Conservation (phyloP, 2,888 invertebrate species). For the Lapara coniferarum region DNA sequence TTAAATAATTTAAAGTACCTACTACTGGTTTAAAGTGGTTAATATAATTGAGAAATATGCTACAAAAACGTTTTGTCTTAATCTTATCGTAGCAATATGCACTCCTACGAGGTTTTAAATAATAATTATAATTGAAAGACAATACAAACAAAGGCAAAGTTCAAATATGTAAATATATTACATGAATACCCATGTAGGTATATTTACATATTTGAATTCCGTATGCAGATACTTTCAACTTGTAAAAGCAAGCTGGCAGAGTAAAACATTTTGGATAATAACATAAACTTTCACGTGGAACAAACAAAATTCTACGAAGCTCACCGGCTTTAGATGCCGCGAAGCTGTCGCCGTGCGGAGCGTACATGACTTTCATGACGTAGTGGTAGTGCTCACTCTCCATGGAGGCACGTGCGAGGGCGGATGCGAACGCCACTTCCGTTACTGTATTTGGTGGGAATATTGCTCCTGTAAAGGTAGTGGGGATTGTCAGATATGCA, state of each 20-base stretch:
- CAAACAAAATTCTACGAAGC: conserved; percentile 27
- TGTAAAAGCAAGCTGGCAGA: neutral
- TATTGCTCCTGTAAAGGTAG: conserved; percentile 61
- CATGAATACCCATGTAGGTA: too few relatives aligned
- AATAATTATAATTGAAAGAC: too few relatives aligned
- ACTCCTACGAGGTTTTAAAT: too few relatives aligned
- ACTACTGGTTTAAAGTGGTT: too few relatives aligned
- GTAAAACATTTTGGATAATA: neutral
- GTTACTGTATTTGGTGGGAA: conserved; percentile 69
- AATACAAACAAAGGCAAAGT: too few relatives aligned
- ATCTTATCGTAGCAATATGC: too few relatives aligned
- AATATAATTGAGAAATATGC: neutral
- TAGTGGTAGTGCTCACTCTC: conserved; percentile 70
- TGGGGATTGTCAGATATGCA: neutral
- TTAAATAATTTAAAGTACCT: too few relatives aligned
- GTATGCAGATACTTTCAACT: too few relatives aligned
- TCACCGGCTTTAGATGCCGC: conserved; percentile 73
- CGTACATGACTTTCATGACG: conserved; percentile 61
- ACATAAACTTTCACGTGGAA: conserved; percentile 16
- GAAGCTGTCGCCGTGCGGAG: conserved; percentile 68
- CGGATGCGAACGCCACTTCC: conserved; percentile 72
- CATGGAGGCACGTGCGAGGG: conserved; percentile 70
- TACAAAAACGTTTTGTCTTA: too few relatives aligned
- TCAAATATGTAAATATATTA: too few relatives aligned
- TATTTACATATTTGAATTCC: too few relatives aligned